Conservation (phyloP, 2,888 invertebrate genomes). For the Dromius quadrimaculatus region DNA sequence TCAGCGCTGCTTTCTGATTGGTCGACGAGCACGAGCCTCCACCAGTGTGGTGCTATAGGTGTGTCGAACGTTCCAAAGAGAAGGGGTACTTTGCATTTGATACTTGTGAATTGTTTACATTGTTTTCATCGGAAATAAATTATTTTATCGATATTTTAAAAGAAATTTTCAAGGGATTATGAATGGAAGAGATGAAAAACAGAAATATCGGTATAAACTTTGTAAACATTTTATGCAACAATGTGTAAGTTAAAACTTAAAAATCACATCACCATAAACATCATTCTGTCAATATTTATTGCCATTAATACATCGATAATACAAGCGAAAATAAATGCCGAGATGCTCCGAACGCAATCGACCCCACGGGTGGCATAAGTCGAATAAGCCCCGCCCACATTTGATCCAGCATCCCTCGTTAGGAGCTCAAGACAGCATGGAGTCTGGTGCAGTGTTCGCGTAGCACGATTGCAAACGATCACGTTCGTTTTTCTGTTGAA, state of each 20-base stretch:
- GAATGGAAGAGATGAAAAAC: too few species aligned
- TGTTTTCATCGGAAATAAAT: slow-evolving; percentile 21
- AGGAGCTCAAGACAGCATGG: slow-evolving; percentile 31
- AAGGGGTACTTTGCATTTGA: slow-evolving; percentile 10
- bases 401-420: slow-evolving; percentile 43
- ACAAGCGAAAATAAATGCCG: slow-evolving; percentile 8
- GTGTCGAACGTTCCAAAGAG: slow-evolving; percentile 17
- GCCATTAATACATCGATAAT: slow-evolving; percentile 1
- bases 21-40: slow-evolving; percentile 41
- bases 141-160: too few species aligned
- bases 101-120: neutral
- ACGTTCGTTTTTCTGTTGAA: neutral
- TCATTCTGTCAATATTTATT: slow-evolving; percentile 22
- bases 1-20: slow-evolving; percentile 54
- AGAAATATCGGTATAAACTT: too few species aligned
- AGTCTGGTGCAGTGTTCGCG: slow-evolving; percentile 34
- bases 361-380: slow-evolving; percentile 11
- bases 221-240: too few species aligned
- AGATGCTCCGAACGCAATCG: slow-evolving; percentile 14
- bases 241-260: neutral
- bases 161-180: too few species aligned
- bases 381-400: slow-evolving; percentile 29
- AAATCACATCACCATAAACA: slow-evolving; percentile 1
- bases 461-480: slow-evolving; percentile 22
- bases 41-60: slow-evolving; percentile 40